A percentile compares a stretch with the other conserved stretches of the same genome.
Evolutionary conservation across 2,888 invertebrate species (phyloP).

Genomic region (Ptilodon capucinus): DNA sequence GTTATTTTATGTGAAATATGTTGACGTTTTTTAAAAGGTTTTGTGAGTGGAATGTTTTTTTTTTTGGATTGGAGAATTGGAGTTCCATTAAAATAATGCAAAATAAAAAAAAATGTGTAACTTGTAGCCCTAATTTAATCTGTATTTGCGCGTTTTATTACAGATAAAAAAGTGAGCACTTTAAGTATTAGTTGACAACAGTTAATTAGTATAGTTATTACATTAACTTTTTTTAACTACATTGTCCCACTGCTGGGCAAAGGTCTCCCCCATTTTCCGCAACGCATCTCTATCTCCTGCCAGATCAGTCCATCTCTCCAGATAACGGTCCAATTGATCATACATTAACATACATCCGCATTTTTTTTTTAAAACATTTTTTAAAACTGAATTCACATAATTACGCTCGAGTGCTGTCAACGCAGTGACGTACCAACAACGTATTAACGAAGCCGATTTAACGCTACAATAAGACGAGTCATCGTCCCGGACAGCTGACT

Average conservation of each 20-base stretch:
- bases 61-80: no score
- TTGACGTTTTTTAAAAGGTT: conserved; percentile 25
- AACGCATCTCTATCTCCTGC: no score
- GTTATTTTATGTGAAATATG: conserved; percentile 26
- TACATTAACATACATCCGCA: no score
- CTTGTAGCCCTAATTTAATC: neutral
- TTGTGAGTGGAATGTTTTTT: conserved; percentile 19
- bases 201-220: neutral
- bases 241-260: no score
- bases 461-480: conserved; percentile 34
- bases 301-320: no score
- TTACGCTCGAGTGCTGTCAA: neutral
- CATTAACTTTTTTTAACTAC: no score
- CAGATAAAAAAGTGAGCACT: neutral
- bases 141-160: neutral
- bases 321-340: no score
- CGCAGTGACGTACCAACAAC: neutral
- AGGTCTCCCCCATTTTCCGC: no score
- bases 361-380: neutral
- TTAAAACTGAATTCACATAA: neutral
- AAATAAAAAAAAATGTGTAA: no score
- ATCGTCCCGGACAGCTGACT: conserved; percentile 23
- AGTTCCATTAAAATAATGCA: conserved; percentile 22
- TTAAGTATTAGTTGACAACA: neutral
- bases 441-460: conserved; percentile 30